phyloP scores from a whole-genome alignment of 2,113 vertebrate species.

The Poecile atricapillus region DNA sequence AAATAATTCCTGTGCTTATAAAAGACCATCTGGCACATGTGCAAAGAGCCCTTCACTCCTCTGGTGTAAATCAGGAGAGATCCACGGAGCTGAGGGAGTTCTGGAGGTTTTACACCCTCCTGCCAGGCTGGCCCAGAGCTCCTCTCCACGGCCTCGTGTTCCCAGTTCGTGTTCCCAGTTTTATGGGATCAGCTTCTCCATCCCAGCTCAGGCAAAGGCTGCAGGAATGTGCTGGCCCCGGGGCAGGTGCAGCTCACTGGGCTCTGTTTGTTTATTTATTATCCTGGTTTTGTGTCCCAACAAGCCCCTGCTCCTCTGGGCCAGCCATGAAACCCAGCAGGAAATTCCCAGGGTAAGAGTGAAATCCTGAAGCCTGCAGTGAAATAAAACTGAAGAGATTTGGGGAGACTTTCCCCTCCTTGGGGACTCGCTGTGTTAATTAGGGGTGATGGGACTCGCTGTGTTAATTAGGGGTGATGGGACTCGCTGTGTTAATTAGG shows the following conservation, averaged over 20 bases:
- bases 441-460: too few species aligned
- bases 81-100: not conserved
- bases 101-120: not conserved
- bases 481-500: too few species aligned
- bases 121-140: not conserved
- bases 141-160: not conserved
- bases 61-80: not conserved
- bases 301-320: rapidly evolving
- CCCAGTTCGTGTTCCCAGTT: too few species aligned
- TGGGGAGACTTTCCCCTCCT: not conserved
- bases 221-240: rapidly evolving
- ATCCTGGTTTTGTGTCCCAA: not conserved
- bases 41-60: not conserved
- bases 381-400: not conserved
- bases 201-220: not conserved
- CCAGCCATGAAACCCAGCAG: not conserved
- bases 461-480: not conserved
- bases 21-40: conserved; percentile 31
- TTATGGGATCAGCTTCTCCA: not conserved
- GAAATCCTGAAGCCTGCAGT: not conserved
- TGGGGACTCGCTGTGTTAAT: not conserved
- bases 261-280: not conserved
- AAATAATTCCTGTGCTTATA: conserved; percentile 50
- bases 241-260: not conserved
- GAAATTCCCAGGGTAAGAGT: not conserved